Base-by-base conservation (phyloP, 2,113 vertebrate genomes). In the Salvelinus sp. region DNA sequence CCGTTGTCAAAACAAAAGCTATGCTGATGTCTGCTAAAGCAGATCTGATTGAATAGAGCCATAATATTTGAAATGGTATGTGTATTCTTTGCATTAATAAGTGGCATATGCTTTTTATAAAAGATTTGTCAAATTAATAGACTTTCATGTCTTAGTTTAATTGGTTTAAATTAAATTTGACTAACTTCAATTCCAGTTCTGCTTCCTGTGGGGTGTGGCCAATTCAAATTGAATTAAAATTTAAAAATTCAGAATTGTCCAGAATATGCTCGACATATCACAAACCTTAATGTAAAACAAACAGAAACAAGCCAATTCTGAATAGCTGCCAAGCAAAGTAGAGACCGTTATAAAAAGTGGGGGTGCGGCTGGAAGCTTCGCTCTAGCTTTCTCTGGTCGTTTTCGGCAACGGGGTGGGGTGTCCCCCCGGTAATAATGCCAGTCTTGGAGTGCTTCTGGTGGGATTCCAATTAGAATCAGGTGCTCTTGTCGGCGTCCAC, bases 401-500 rank as follows among this genome's bases (percentile, higher is more conserved):
- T 60, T 22, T 2, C n/a, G n/a, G n/a, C 16, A n/a, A 2, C 20
- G 18, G 5, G 5, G n/a, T 62, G 58, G 18, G 16, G 16, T 18
- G 50, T 54, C 25, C 25, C 58, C 58, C 58, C 16, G n/a, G n/a
- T 63, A 23, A n/a, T n/a, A 38, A 16, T 69, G 18, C 66, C 20
- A 12, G 18, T 16, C 33, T 48, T 20, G n/a, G 54, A 44, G 38
- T 65, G 23, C 14, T 9, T 18, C 20, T 25, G 14, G 10, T 9
- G 12, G 18, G 16, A 38, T 16, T 28, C 70, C 14, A 20, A 27
- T 28, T 78, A 89, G 30, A 76, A 69, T 9, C 58, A 75, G 73
- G 80, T 68, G 76, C 47, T 78, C 9, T 74, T 76, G 68, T 10
- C 66, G 64, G 38, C 81, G n/a, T 95, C 89, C 65, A 94, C 89